Base-by-base conservation (phyloP, 92 coral and sea anemone genomes). In the Parazoanthus darwini region DNA sequence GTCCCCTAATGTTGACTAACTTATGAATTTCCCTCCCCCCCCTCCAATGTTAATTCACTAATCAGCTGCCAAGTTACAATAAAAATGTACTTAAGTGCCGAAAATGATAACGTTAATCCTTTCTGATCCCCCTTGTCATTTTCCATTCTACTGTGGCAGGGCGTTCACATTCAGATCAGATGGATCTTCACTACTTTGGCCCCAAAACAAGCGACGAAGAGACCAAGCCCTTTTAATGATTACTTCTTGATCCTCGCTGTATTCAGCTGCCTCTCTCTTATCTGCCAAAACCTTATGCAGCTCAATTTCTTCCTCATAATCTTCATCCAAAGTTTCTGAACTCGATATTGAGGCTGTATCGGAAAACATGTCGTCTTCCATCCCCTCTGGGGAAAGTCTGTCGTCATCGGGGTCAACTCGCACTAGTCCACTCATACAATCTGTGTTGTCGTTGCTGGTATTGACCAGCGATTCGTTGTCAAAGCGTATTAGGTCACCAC, bases 211-310 rank as follows among this genome's bases (percentile, higher is more conserved):
- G 18, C 77, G 78, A 5, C 87, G 87, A 8, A 93, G 54, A 72
- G 94, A 85, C 98, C 98, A 93, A 5, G 94, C 87, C 23, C 88
- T 88, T 54, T 94, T 95, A 36, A 95, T 93, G 38, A 89, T 85
- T 1, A 95, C 95, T 51, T 95, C 96, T 50, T 88, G 90, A 10
- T 70, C 79, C 25, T 15, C 78, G 33, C 56, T 26, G 33, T 46
- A 73, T 36, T 72, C 79, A 3, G 5, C 29, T 29, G 46, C 79
- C 25, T 44, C 48, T 6, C 26, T 46, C 66, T 13, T 23, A 5
- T 84, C 67, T 22, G 43, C 25, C 66, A 50, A 2, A 16, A 25
- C 67, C 75, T 35, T 29, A 26, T 0, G 18, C 42, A 6, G 35
- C 29, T 70, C 79, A 3, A 5, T 84, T 71, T 71, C 42, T 4